Evolutionary conservation across 2,888 invertebrate genomes (phyloP), one percentile per base, ranked within the genome.

Genomic region (Sympetrum striolatum): DNA sequence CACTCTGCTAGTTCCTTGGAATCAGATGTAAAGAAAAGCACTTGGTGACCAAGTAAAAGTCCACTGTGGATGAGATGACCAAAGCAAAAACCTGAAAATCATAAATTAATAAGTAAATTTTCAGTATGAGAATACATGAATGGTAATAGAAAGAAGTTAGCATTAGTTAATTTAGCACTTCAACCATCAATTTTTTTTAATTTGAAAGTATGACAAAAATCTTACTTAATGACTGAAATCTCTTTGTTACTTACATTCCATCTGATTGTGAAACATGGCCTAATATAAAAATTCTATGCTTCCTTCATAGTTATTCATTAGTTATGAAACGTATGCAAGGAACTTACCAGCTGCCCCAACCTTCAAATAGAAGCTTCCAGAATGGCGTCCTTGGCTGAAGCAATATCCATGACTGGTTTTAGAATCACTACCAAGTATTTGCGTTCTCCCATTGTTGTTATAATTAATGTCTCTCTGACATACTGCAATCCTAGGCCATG

Each of bases 41-140:
- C 94, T 93, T 97, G 96, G 91, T 96, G 96, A 10, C 96, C 95
- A 73, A 97, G 94, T 80, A 96, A 94, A 15, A 97, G 94, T 5
- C 96, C 95, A 86, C 96, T 96, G 94, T 97, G 97, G 15, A 97
- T 96, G 92, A 97, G 94, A 93, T 97, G 96, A 2, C 97, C 97
- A 91, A 97, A 95, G 81, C 97, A 97, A 92, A 97, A 97, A 91
- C 95, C 97, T 97, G 94, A 39, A 94, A 94, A 48, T 91, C 91
- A 25, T 90, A 90, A 91, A 73, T 12, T 22, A 35, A 31, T 0
- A 10, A 3, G n/a, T 12, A 48, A 22, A n/a, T 90, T 14, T 53
- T 53, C 53, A 53, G 4, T 53, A 53, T 53, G 15, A 53, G 53
- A 14, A 53, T 53, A 1, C 86, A 35, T 48, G 80, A 64, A n/a